Evolutionary conservation across 2,113 vertebrate genomes (phyloP), one percentile per base, ranked within the genome.

Genomic region (Cochlearius cochlearius): DNA sequence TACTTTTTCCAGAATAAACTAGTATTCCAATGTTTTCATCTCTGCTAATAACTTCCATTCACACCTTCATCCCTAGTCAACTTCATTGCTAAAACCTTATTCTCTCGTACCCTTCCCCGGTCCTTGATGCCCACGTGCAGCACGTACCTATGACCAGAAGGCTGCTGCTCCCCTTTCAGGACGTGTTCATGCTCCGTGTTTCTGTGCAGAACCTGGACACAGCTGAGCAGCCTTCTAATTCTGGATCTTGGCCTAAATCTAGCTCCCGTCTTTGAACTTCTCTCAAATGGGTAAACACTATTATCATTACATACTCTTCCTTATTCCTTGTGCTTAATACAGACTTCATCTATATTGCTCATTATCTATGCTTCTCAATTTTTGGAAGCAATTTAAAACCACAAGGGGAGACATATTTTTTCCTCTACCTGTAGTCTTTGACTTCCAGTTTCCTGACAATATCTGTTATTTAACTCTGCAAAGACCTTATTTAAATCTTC

Each of bases 401-500:
- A 49, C 26, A 67, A 34, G 23, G 9, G 34, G 20, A 89, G 9
- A 83, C 6, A 14, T 20, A 16, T 78, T 90, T 92, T 64, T 80
- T n/a, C 25, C 43, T 63, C 36, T 36, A 50, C 20, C 29, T 69
- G 20, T 34, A 79, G 38, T 38, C 82, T 86, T n/a, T 62, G 32
- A 76, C 26, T 93, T 94, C 25, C 74, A 90, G 25, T 62, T 92
- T 93, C 71, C 66, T 83, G 58, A 29, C 39, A 79, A 59, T 45
- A 73, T 29, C 72, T 85, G 58, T 88, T 80, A 88, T 68, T 92
- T 66, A 79, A 72, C 59, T 83, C 58, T 60, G 66, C n/a, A 78
- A 95, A 94, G 56, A 78, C 30, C 20, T 90, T 88, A 69, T 53
- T 88, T 83, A 79, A 91, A 38, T 86, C 72, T 87, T 59, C 68